Evolutionary conservation across 2,113 vertebrate genomes (phyloP), one percentile per base, ranked within the genome.

Genomic region (Arvicanthis niloticus): DNA sequence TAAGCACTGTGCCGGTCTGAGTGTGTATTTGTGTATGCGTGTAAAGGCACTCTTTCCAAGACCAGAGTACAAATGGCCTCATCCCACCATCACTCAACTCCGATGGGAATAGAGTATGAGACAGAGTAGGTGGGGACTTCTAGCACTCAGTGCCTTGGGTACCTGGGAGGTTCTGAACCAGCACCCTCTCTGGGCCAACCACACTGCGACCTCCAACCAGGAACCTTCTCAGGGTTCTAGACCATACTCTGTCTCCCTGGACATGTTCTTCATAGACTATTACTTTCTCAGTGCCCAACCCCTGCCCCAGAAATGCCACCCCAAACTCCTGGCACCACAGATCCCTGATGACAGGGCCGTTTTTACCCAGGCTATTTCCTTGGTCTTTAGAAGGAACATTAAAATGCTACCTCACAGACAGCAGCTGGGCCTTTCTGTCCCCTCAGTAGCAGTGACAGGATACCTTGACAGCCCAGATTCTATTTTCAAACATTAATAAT

Each of bases 401-500:
- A 37, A 88, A 26, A 48, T 58, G 51, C 65, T 72, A 6, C 76
- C 62, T 65, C 42, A 82, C 76, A 80, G 67, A 65, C 65, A 5
- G n/a, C 24, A 31, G 34, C 93, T 48, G 86, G 53, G 62, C 70
- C 4, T 22, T 56, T 65, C 72, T 80, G 92, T 96, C 94, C 93
- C 88, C 92, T 95, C 75, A 82, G 60, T 91, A 77, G 58, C 67
- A 51, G 86, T 91, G 96, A 89, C 5, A 29, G 82, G 92, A 75
- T 78, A 45, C 40, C 53, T 93, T 72, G 85, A 80, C 95, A 97
- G 92, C 92, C 65, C 88, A 93, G 96, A 96, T 97, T 96, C 92
- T 89, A 93, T 97, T 94, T 97, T 97, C 95, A 95, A 97, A 97
- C 92, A 94, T 96, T 96, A 96, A 94, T 97, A 97, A 97, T 94